These are phyloP conservation scores for Muscidifurax raptorellus DNA, from an alignment of 1,140 invertebrate species.

Conservation along the genomic window DNA sequence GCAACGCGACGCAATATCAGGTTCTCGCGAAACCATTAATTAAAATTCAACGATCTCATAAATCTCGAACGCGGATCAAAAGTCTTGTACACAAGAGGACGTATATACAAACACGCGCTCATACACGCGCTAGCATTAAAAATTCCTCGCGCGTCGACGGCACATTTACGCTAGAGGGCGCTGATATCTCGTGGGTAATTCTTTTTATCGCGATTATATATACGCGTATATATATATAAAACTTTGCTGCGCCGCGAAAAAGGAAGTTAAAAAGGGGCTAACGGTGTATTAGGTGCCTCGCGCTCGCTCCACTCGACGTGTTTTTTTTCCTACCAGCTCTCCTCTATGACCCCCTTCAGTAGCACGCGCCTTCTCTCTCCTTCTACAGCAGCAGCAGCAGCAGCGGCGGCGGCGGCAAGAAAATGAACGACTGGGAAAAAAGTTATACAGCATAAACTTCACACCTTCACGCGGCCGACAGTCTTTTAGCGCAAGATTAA, in stretches of 20 bases:
- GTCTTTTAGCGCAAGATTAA: slow-evolving; percentile 47
- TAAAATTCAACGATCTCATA: slow-evolving; percentile 30
- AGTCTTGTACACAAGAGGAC: background rate
- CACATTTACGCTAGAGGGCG: slow-evolving; percentile 7
- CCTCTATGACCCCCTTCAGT: background rate
- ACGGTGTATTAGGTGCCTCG: background rate
- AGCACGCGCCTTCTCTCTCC: background rate
- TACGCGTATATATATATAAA: background rate
- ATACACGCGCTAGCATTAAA: background rate
- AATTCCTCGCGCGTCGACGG: slow-evolving; percentile 1
- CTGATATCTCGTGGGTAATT: slow-evolving; percentile 19
- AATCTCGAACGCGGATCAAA: slow-evolving; percentile 14
- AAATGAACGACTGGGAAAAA: slow-evolving; percentile 34
- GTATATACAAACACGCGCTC: background rate
- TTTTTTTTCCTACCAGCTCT: background rate
- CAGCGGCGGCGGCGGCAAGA: background rate
- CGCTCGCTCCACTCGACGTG: background rate
- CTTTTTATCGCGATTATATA: slow-evolving; percentile 14
- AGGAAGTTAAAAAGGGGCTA: slow-evolving; percentile 13
- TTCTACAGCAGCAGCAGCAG: background rate
- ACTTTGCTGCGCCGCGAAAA: background rate
- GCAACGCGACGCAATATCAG: background rate
- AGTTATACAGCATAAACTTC: slow-evolving; percentile 38
- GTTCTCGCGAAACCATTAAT: slow-evolving; percentile 7
- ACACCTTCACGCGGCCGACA: slow-evolving; percentile 27